A percentile compares a stretch with the other conserved stretches of the same genome.
These are phyloP conservation scores for Pseudochirops corinnae DNA, from an alignment of 2,797 vertebrate genomes.

Conservation along the genomic window DNA sequence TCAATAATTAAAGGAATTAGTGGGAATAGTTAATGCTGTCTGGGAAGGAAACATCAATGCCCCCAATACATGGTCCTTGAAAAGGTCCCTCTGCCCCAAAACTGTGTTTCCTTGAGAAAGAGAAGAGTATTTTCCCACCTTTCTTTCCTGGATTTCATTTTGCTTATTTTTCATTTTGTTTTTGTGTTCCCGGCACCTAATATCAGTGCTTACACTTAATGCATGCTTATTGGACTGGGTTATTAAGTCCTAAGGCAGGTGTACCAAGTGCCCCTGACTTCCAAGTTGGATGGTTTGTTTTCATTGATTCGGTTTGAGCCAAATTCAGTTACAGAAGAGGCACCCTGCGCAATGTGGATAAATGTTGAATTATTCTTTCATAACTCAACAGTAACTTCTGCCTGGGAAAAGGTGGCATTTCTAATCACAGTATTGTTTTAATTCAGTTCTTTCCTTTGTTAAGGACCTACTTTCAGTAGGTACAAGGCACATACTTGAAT, in stretches of 20 bases:
- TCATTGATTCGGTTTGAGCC: conserved; percentile 45
- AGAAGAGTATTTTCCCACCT: neutral
- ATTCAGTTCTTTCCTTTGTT: neutral
- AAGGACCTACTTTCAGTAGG: neutral
- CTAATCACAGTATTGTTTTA: neutral
- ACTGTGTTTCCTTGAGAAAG: neutral
- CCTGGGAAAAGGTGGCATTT: conserved; percentile 14
- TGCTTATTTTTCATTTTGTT: neutral
- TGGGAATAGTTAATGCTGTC: neutral
- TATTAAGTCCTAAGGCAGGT: neutral
- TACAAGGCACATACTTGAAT: neutral
- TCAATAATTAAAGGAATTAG: neutral
- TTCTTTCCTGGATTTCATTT: neutral
- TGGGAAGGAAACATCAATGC: conserved; percentile 15
- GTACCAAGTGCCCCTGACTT: neutral
- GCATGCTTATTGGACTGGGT: neutral
- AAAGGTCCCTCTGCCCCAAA: neutral
- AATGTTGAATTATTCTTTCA: conserved; percentile 50
- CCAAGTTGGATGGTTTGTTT: conserved; percentile 48
- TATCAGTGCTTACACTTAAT: neutral
- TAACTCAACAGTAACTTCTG: conserved; percentile 27
- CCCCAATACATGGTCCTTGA: neutral
- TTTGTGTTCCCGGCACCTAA: neutral
- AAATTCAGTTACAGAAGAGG: conserved; percentile 49
- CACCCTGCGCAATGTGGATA: conserved; percentile 20